These are phyloP conservation scores for Catostylus mosaicus DNA, from an alignment of 30 jellyfish, hydroid and myxozoan species.

Conservation along the genomic window DNA sequence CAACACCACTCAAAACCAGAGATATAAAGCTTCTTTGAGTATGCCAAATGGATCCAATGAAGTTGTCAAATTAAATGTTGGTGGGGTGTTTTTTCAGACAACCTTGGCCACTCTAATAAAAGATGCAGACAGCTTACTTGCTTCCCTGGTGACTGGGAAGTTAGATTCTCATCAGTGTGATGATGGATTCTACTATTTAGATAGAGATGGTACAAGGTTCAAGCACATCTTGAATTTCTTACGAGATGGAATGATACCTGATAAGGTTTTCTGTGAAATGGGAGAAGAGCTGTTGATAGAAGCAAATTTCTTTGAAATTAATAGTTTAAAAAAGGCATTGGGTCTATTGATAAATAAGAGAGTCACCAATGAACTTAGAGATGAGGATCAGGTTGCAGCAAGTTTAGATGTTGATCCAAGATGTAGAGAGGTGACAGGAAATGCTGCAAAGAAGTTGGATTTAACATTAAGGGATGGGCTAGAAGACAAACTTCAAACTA, in stretches of 20 bases:
- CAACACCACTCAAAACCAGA: neutral
- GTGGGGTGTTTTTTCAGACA: constrained; percentile 37
- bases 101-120: constrained; percentile 16
- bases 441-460: neutral
- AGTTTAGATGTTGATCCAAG: neutral
- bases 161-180: neutral
- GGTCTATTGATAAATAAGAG: neutral
- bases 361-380: neutral
- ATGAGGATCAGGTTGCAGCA: neutral
- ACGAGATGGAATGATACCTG: constrained; percentile 25
- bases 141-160: constrained; percentile 24
- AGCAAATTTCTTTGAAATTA: constrained; percentile 8
- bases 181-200: constrained; percentile 30
- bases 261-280: constrained; percentile 1
- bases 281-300: constrained; percentile 26
- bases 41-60: neutral
- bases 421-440: neutral
- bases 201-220: constrained; percentile 28
- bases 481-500: neutral
- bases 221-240: constrained; percentile 35
- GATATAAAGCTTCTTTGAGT: neutral
- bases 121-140: constrained; percentile 13
- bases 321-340: neutral
- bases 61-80: constrained; percentile 33
- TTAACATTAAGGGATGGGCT: neutral